Percentiles rank a stretch among this genome's conserved stretches.
These are phyloP conservation scores for Linhomoeus sp. DNA, from an alignment of 2,888 invertebrate species.

Conservation along the genomic window DNA sequence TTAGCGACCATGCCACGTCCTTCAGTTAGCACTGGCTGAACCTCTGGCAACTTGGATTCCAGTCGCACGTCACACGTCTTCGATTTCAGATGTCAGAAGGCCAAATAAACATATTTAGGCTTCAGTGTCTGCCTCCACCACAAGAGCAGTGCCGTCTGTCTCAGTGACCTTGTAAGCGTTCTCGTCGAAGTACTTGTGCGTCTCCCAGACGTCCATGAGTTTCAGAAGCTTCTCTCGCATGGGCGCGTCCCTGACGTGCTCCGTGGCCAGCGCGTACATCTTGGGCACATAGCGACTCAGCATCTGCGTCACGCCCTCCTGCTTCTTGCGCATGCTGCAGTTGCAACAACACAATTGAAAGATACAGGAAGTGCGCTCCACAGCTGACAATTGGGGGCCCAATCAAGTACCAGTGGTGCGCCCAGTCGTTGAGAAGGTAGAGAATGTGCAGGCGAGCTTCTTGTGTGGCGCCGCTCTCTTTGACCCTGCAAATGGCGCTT, in stretches of 20 bases:
- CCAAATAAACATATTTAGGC: too few relatives aligned
- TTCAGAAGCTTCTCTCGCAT: slow-evolving; percentile 54
- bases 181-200: slow-evolving; percentile 43
- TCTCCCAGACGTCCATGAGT: slow-evolving; percentile 77
- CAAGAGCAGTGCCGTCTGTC: too few relatives aligned
- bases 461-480: slow-evolving; percentile 50
- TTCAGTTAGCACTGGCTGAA: too few relatives aligned
- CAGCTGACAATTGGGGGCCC: background rate
- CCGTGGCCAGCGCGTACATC: slow-evolving; percentile 84
- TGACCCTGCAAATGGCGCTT: slow-evolving; percentile 35
- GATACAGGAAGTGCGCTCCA: background rate
- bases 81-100: too few relatives aligned
- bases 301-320: slow-evolving; percentile 71
- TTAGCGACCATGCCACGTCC: too few relatives aligned
- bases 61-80: too few relatives aligned
- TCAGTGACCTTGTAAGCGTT: slow-evolving; percentile 17
- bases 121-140: too few relatives aligned
- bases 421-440: slow-evolving; percentile 91
- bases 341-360: too few relatives aligned
- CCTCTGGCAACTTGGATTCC: too few relatives aligned
- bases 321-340: slow-evolving; percentile 73
- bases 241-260: slow-evolving; percentile 43
- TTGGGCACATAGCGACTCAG: slow-evolving; percentile 87
- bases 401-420: slow-evolving; percentile 75
- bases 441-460: slow-evolving; percentile 85